phyloP scores from a whole-genome alignment of 2,888 invertebrate genomes.

The Drosophila macrospina region DNA sequence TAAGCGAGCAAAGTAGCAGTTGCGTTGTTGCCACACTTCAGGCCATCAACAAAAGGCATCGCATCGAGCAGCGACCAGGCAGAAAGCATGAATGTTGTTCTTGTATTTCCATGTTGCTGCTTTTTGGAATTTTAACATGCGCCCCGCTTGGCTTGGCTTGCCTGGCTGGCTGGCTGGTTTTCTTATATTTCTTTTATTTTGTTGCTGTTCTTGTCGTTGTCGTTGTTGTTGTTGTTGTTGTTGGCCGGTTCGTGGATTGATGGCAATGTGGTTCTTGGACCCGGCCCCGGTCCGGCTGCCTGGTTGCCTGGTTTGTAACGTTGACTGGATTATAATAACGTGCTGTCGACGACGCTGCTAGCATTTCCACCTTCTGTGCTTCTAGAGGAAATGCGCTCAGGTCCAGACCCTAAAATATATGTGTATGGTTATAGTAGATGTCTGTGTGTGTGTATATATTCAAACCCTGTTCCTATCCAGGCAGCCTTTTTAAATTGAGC shows the following conservation, averaged over 20 bases:
- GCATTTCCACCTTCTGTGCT: slow-evolving; percentile 70
- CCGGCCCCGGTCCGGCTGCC: slow-evolving; percentile 45
- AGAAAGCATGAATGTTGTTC: slow-evolving; percentile 70
- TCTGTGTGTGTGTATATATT: slow-evolving; percentile 17
- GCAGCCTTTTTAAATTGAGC: slow-evolving; percentile 58
- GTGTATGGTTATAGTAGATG: slow-evolving; percentile 2
- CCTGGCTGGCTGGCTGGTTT: slow-evolving; percentile 48
- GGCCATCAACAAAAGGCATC: slow-evolving; percentile 61
- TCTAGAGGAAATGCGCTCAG: slow-evolving; percentile 67
- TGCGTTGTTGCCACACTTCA: slow-evolving; percentile 75
- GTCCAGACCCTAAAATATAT: slow-evolving; percentile 42
- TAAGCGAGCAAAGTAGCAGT: slow-evolving; percentile 27
- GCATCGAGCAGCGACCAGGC: slow-evolving; percentile 26
- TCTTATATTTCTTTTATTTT: slow-evolving; percentile 36
- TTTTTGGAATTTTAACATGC: slow-evolving; percentile 77
- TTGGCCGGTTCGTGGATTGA: slow-evolving; percentile 66
- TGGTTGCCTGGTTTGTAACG: slow-evolving; percentile 53
- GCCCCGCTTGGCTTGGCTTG: slow-evolving; percentile 65
- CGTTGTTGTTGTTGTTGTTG: slow-evolving; percentile 24
- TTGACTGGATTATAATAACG: slow-evolving; percentile 78
- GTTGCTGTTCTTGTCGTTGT: slow-evolving; percentile 35
- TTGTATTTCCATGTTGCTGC: slow-evolving; percentile 75
- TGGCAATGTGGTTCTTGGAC: slow-evolving; percentile 62
- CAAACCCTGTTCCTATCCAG: slow-evolving; percentile 44
- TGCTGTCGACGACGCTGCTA: slow-evolving; percentile 64